Base-by-base conservation (phyloP, 2,888 invertebrate genomes). In the Idaea aversata region DNA sequence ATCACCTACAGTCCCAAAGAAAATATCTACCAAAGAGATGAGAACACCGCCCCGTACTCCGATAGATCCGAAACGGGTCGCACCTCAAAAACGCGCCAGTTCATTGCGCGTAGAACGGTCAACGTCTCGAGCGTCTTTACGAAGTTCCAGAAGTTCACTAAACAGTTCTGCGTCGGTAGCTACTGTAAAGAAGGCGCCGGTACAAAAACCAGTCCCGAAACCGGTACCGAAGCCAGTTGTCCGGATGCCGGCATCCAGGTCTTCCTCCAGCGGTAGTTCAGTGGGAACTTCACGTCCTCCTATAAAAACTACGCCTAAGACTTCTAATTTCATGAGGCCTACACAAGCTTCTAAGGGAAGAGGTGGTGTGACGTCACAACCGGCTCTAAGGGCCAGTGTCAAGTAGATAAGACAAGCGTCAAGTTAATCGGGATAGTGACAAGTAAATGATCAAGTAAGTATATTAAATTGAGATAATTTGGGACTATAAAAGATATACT, bases 321-420 rank as follows among this genome's bases (percentile, higher is more conserved):
- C 91, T 0, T 92, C 94, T 67, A 94, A 96, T 69, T 97, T 97
- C 82, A 97, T 98, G 97, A 94, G 97, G 78, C 97, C 97, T 0
- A 98, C 98, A 0, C 95, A 97, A 35, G 96, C 97, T 10, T 97
- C 97, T 72, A 94, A 95, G 38, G 97, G 97, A 63, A 96, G 97
- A 64, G 90, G 89, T 2, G 85, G 84, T 16, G 73, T 85, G 3
- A 83, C 84, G 4, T 82, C 84, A 0, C 86, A 86, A 63, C 85
- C 85, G 67, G 80, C 81, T 15, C 72, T 88, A 15, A 83, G 85
- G 71, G 80, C 90, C 65, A 87, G 82, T 75, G 80, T 88, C 57
- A 91, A 91, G 70, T 90, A 86, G 83, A 68, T 64, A 10, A 4
- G 34, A 57, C n/a, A 61, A 15, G 47, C 4, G 35, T 61, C 16